Conservation (phyloP, 2,797 vertebrate genomes). For the Rhynchotus rufescens region DNA sequence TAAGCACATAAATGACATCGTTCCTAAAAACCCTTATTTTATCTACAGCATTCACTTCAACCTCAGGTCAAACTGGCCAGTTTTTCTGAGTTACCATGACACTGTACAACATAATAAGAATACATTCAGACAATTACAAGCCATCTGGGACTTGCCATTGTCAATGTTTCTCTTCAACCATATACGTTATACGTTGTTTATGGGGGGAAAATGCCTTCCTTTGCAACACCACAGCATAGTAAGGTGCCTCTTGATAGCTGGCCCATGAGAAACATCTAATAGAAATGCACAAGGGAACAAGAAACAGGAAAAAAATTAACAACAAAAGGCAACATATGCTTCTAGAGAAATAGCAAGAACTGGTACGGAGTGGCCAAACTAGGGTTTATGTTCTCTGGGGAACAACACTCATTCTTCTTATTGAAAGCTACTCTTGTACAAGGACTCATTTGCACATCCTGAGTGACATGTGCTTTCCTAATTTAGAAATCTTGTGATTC, state of each 20-base stretch:
- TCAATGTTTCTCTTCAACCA: not conserved
- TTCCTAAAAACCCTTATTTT: not conserved
- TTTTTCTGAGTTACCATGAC: not conserved
- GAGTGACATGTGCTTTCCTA: constrained; percentile 45
- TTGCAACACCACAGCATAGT: constrained; percentile 38
- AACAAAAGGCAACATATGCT: not conserved
- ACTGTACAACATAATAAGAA: not conserved
- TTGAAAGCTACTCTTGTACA: constrained; percentile 44
- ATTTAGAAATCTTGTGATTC: constrained; percentile 55
- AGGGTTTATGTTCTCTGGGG: constrained; percentile 27
- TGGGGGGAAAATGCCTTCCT: constrained; percentile 36
- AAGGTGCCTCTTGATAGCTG: constrained; percentile 7
- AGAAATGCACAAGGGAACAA: constrained; percentile 36
- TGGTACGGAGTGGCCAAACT: constrained; percentile 20
- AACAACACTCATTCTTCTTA: constrained; percentile 43
- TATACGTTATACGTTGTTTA: constrained; percentile 52
- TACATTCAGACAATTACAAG: constrained; percentile 28
- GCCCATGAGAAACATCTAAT: constrained; percentile 33
- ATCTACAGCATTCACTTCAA: not conserved
- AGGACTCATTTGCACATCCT: constrained; percentile 20
- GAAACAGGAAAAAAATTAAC: constrained; percentile 15
- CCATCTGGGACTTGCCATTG: not conserved
- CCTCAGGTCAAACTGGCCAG: not conserved
- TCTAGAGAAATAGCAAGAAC: constrained; percentile 47
- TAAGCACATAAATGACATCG: not conserved